A percentile compares a stretch with the other conserved stretches of the same genome.
Evolutionary conservation across 1,140 invertebrate genomes (phyloP).

Genomic region (Leptestheria dahalacensis): DNA sequence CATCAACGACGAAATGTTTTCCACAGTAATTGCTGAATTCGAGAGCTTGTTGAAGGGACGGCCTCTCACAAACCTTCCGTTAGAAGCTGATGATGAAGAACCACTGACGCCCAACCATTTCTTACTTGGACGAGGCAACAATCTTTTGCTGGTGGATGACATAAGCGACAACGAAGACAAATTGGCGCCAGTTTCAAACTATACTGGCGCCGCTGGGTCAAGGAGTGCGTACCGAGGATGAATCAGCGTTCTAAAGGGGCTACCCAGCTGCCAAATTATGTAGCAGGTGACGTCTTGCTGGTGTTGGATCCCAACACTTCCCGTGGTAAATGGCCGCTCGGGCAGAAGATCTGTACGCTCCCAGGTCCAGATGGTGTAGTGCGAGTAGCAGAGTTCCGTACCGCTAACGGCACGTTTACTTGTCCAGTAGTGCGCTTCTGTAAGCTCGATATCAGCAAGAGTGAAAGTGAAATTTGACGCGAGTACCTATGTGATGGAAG

Average conservation of each 20-base stretch:
- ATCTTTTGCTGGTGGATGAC: neutral
- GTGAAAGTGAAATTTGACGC: neutral
- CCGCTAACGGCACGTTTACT: neutral
- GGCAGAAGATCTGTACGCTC: neutral
- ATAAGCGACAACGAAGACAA: neutral
- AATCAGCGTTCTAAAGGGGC: neutral
- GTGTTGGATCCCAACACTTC: slow-evolving; percentile 1
- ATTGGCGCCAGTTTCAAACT: slow-evolving; percentile 4
- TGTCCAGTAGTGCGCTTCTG: neutral
- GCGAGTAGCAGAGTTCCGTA: neutral
- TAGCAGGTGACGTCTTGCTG: neutral
- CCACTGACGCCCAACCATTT: slow-evolving; percentile 14
- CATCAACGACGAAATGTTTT: slow-evolving; percentile 14
- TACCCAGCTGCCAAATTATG: neutral
- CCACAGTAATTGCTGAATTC: slow-evolving; percentile 16
- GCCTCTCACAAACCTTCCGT: slow-evolving; percentile 12
- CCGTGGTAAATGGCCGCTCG: slow-evolving; percentile 7
- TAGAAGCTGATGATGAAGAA: slow-evolving; percentile 3
- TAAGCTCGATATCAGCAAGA: neutral
- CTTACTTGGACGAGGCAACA: slow-evolving; percentile 4
- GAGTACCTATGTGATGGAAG: too few species aligned
- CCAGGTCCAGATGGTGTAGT: neutral
- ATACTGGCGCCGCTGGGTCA: slow-evolving; percentile 16
- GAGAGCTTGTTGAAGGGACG: slow-evolving; percentile 20
- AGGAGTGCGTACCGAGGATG: slow-evolving; percentile 8